Conservation (phyloP, 2,888 invertebrate genomes). For the Aleiodes alternator region DNA sequence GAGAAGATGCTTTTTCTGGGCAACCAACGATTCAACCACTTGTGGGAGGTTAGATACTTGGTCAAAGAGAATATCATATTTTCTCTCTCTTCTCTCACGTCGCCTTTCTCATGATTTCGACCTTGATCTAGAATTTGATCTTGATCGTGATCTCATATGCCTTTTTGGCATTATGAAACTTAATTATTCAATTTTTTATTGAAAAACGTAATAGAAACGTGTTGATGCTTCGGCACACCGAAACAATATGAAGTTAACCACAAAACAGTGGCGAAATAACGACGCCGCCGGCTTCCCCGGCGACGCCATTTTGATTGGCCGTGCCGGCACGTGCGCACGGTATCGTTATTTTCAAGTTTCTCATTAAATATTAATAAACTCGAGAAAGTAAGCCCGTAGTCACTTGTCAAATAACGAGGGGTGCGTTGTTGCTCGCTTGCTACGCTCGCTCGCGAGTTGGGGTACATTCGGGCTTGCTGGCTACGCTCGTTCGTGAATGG, state of each 20-base stretch:
- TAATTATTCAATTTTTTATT: neutral
- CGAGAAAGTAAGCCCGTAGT: too few species aligned
- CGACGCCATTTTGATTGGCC: too few species aligned
- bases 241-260: constrained; percentile 1
- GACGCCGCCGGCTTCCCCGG: neutral
- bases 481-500: too few species aligned
- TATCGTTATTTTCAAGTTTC: too few species aligned
- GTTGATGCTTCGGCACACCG: constrained; percentile 13
- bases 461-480: too few species aligned
- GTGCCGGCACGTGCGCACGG: too few species aligned
- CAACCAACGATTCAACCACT: neutral
- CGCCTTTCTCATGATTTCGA: neutral
- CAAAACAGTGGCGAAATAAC: neutral
- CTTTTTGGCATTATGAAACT: neutral
- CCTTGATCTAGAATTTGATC: constrained; percentile 8
- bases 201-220: constrained; percentile 4
- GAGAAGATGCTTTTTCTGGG: neutral
- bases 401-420: too few species aligned
- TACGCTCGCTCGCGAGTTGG: too few species aligned
- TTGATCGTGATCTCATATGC: constrained; percentile 1
- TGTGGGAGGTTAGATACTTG: constrained; percentile 16
- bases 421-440: too few species aligned
- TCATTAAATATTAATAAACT: too few species aligned
- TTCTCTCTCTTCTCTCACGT: neutral
- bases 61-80: neutral